phyloP scores from a whole-genome alignment of 2,797 vertebrate genomes.

The Aratinga solstitialis region DNA sequence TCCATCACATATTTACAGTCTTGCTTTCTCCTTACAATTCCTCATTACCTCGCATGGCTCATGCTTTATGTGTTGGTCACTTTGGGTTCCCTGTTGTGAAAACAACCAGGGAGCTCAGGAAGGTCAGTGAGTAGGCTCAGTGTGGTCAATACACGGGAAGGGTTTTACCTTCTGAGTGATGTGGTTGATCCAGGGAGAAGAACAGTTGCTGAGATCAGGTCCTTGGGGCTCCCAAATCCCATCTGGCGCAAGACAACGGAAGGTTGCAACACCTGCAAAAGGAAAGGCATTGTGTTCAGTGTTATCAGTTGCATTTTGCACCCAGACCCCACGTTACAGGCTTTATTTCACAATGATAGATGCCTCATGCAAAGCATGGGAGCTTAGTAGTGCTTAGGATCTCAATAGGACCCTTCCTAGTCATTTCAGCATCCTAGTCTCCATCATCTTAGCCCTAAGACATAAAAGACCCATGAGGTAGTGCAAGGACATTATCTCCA shows the following conservation, averaged over 20 bases:
- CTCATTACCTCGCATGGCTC: fast-evolving
- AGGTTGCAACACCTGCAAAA: conserved; percentile 86
- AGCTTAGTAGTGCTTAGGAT: background rate
- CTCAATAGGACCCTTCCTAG: background rate
- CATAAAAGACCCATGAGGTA: background rate
- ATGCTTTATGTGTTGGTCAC: background rate
- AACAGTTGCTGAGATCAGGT: conserved; percentile 96
- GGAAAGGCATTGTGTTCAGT: background rate
- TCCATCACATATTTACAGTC: background rate
- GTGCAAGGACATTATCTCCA: background rate
- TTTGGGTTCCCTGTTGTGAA: background rate
- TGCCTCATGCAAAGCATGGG: background rate
- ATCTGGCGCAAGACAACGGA: conserved; percentile 86
- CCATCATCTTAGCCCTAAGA: background rate
- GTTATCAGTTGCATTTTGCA: background rate
- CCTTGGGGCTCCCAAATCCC: conserved; percentile 93
- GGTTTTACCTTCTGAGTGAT: conserved; percentile 93
- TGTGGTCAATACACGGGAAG: background rate
- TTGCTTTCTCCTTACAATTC: background rate
- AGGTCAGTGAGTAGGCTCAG: background rate
- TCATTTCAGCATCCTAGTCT: background rate
- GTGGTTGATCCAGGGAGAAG: conserved; percentile 95
- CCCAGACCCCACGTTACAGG: background rate
- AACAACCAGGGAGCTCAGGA: background rate
- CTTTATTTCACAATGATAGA: background rate